Evolutionary conservation across 2,888 invertebrate species (phyloP).

Genomic region (Cryptops parisi): DNA sequence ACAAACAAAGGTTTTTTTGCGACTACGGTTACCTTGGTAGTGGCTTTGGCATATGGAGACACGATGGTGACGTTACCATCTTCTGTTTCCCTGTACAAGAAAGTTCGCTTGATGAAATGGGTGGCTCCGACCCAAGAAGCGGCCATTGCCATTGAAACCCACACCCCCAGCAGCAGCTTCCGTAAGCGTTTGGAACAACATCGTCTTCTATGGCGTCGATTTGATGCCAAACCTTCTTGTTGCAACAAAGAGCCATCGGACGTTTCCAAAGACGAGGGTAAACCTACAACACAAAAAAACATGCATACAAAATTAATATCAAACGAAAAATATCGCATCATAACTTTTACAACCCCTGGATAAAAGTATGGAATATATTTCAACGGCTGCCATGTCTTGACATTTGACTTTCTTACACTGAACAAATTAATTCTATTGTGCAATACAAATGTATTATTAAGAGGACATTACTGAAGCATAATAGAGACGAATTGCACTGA

Average conservation of each 20-base stretch:
- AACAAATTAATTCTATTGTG: no score
- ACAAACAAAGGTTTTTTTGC: no score
- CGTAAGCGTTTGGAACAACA: slow-evolving; percentile 13
- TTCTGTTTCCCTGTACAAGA: slow-evolving; percentile 33
- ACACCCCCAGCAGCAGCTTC: slow-evolving; percentile 74
- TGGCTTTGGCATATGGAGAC: slow-evolving; percentile 7
- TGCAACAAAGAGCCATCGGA: neutral
- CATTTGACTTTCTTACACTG: no score
- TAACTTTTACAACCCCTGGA: no score
- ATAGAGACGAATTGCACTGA: no score
- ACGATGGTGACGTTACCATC: slow-evolving; percentile 2
- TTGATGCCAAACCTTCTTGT: neutral
- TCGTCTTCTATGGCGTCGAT: neutral
- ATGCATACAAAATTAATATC: no score
- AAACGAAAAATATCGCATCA: no score
- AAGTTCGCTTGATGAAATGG: slow-evolving; percentile 75
- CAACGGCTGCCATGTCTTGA: no score
- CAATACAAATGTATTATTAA: no score
- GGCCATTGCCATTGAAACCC: slow-evolving; percentile 72
- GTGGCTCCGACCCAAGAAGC: slow-evolving; percentile 86
- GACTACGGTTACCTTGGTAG: slow-evolving; percentile 8
- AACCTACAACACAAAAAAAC: no score
- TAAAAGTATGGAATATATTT: no score
- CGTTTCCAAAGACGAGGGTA: neutral
- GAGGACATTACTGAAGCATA: no score